Base-by-base conservation (phyloP, 1,140 invertebrate genomes). In the Ptiloglossa arizonensis region DNA sequence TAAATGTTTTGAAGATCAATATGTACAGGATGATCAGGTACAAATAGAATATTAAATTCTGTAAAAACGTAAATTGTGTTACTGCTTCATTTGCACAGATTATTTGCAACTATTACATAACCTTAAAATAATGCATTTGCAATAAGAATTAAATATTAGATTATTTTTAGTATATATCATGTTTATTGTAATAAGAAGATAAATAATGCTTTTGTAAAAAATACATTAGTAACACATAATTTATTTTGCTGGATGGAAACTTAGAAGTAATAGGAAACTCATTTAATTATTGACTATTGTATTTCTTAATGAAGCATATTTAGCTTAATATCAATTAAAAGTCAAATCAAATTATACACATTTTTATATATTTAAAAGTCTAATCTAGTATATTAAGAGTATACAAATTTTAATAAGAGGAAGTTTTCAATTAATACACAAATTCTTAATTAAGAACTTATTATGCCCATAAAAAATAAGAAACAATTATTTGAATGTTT, bases 21-120 rank as follows among this genome's bases (percentile, higher is more conserved):
- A 41, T 67, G 19, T 67, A 67, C 22, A 32, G 19, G 35, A 24
- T 15, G 27, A 32, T 29, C 22, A 32, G 3, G 6, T 19, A 38
- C 35, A 48, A 63, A 24, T 5, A 48, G 6, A 27, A 4, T 50
- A 66, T 74, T 66, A 54, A 66, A 74, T 66, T 19, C 13, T 32
- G 29, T 44, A 32, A 19, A 56, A 66, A 59, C 17, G 32, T 52
- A 52, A 62, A 64, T 73, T 54, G 24, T 64, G 13, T 64, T 64
- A 54, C 17, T 63, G 32, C 19, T 64, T 54, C 19, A 73, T 66
- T 73, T 54, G 15, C 8, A 54, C 5, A 13, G 15, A 62, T 11
- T 15, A 66, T 15, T 9, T 4, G 22, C 38, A 44, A 22, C 11
- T 24, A 15, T 22, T 73, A 64, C 24, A 41, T 19, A 22, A 72